Conservation (phyloP, 2,113 vertebrate genomes). For the Ctenomys sociabilis region DNA sequence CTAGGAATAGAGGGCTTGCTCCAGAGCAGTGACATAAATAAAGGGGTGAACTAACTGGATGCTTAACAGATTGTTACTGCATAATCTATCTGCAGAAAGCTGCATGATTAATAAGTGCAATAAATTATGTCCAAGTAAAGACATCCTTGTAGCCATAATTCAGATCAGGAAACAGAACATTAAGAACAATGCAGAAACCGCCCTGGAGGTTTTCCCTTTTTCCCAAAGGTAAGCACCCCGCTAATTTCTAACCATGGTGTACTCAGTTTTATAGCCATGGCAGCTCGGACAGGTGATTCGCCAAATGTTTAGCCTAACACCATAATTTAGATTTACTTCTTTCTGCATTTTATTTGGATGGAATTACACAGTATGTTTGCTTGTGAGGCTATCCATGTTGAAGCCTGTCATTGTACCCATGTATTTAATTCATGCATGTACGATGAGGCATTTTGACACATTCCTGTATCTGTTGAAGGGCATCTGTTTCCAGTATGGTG, state of each 20-base stretch:
- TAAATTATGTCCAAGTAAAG: constrained; percentile 14
- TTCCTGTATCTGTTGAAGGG: background rate
- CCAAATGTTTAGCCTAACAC: background rate
- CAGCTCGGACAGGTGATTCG: background rate
- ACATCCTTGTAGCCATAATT: background rate
- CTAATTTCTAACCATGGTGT: background rate
- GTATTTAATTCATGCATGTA: background rate
- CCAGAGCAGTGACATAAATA: background rate
- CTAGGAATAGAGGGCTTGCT: background rate
- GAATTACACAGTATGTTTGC: background rate
- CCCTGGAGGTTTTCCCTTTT: background rate
- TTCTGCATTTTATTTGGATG: background rate
- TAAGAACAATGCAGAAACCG: background rate
- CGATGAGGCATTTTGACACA: background rate
- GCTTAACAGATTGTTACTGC: background rate
- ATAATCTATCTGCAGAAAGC: background rate
- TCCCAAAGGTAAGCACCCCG: background rate
- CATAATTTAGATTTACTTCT: background rate
- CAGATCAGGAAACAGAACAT: background rate
- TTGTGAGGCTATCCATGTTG: background rate
- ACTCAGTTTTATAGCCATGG: background rate
- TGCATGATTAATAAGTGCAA: background rate
- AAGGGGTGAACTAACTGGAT: background rate
- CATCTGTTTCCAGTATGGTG: background rate
- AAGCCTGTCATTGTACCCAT: background rate